phyloP scores from a whole-genome alignment of 1,140 invertebrate genomes.

The Drosophila micromelanica region DNA sequence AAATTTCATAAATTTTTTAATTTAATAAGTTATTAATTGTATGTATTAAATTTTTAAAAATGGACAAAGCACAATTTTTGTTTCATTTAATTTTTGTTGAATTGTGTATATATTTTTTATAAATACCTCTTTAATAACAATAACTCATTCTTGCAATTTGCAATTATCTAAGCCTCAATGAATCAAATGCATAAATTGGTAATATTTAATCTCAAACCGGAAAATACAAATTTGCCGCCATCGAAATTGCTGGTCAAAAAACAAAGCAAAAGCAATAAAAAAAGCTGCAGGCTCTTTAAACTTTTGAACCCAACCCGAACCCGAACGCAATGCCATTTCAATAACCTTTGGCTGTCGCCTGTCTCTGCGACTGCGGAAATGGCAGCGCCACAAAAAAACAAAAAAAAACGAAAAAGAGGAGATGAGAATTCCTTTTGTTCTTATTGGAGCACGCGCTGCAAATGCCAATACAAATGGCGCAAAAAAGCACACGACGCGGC shows the following conservation, averaged over 20 bases:
- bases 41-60: too few relatives aligned
- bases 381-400: conserved; percentile 21
- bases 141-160: not conserved
- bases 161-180: conserved; percentile 31
- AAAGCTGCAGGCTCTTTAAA: conserved; percentile 38
- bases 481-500: conserved; percentile 64
- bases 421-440: conserved; percentile 72
- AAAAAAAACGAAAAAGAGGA: not conserved
- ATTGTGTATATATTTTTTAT: too few relatives aligned
- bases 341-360: conserved; percentile 50
- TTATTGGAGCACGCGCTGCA: conserved; percentile 78
- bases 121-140: not conserved
- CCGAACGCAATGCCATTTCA: conserved; percentile 51
- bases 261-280: conserved; percentile 10
- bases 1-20: too few relatives aligned
- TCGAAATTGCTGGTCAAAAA: conserved; percentile 30
- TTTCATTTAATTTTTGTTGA: too few relatives aligned
- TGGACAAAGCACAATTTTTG: too few relatives aligned
- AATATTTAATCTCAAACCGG: conserved; percentile 44
- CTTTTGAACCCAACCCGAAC: conserved; percentile 41
- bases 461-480: conserved; percentile 81
- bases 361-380: conserved; percentile 33
- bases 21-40: too few relatives aligned
- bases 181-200: conserved; percentile 37
- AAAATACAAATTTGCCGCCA: conserved; percentile 53